phyloP scores from a whole-genome alignment of 2,888 invertebrate species.

The Zhuqinia jingwanae region DNA sequence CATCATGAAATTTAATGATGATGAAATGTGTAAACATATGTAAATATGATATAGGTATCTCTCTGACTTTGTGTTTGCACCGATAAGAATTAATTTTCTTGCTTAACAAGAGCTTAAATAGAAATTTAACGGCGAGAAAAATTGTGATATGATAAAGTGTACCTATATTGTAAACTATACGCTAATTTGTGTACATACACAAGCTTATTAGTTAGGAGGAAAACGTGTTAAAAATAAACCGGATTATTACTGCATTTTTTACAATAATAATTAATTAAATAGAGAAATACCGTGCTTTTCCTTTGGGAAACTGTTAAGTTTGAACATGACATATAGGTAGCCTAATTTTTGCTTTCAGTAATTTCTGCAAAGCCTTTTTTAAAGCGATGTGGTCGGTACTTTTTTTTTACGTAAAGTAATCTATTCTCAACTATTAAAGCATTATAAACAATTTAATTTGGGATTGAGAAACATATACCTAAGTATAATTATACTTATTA shows the following conservation, averaged over 20 bases:
- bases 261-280: background rate
- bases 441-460: too few species aligned
- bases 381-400: too few species aligned
- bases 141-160: background rate
- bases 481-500: too few species aligned
- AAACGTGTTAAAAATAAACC: slow-evolving; percentile 17
- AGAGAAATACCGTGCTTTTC: background rate
- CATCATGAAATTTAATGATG: too few species aligned
- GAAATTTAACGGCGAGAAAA: background rate
- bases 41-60: background rate
- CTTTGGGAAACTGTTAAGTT: background rate
- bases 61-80: slow-evolving; percentile 9
- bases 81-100: slow-evolving; percentile 28
- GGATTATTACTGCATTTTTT: background rate
- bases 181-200: background rate
- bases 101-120: slow-evolving; percentile 35
- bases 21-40: slow-evolving; percentile 9
- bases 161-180: background rate
- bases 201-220: background rate
- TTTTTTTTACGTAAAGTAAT: too few species aligned
- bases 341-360: too few species aligned
- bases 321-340: background rate
- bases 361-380: too few species aligned
- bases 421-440: too few species aligned
- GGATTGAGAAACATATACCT: too few species aligned